These are phyloP conservation scores for Syrmaticus mikado DNA, from an alignment of 2,113 vertebrate species.

Conservation along the genomic window DNA sequence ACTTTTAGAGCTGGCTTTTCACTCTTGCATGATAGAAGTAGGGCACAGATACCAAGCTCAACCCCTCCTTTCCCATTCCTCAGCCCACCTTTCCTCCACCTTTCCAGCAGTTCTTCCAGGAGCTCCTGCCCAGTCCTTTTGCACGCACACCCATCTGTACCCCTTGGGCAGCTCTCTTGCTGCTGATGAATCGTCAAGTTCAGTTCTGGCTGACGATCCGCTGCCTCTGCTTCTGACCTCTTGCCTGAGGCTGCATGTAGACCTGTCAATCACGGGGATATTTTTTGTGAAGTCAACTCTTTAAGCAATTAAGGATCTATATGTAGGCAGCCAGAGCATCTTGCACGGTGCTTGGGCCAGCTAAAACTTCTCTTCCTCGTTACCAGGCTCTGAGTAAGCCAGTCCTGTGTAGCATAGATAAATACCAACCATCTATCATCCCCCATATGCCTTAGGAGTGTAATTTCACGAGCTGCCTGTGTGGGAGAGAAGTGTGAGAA, in stretches of 20 bases:
- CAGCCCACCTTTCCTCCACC: neutral
- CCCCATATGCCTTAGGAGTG: conserved; percentile 3
- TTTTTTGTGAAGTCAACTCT: conserved; percentile 19
- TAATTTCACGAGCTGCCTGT: conserved; percentile 60
- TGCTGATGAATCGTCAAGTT: neutral
- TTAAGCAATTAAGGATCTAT: neutral
- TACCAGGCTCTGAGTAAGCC: conserved; percentile 38
- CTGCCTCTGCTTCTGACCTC: conserved; percentile 23
- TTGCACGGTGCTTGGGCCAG: neutral
- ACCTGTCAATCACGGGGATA: neutral
- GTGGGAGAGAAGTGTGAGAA: conserved; percentile 67
- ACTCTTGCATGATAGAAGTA: neutral
- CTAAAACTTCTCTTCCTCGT: neutral
- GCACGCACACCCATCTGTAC: neutral
- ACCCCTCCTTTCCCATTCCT: neutral
- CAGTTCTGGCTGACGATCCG: neutral
- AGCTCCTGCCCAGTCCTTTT: neutral
- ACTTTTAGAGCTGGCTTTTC: neutral
- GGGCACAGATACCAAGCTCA: neutral
- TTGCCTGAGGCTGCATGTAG: neutral
- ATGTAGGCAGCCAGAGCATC: neutral
- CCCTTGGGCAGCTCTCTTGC: neutral
- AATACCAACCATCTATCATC: conserved; percentile 63
- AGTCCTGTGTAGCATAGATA: conserved; percentile 7
- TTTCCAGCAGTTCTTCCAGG: neutral